Evolutionary conservation across 2,888 invertebrate genomes (phyloP), one percentile per base, ranked within the genome.

Genomic region (Epirrita christyi): DNA sequence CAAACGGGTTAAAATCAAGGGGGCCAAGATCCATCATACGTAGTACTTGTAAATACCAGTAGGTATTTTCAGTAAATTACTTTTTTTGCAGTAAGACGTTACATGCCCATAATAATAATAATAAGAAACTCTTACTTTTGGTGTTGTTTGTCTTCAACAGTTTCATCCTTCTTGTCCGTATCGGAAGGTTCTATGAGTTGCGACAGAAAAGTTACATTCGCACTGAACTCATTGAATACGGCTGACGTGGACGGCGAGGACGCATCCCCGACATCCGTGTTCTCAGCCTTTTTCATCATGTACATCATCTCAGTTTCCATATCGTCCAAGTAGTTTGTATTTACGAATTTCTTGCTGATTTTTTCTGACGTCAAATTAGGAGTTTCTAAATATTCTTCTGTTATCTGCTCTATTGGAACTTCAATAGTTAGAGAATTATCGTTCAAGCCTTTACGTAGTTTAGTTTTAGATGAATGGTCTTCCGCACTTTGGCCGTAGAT

Each of bases 251-350:
- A 76, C 0, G 73, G 69, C 4, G 82, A 80, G 40, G 59, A 62
- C 2, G 46, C 14, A 8, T 48, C 46, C 36, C 46, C 48, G 1
- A 14, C 46, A 10, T 73, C 75, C 28, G 70, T 73, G 13, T 60
- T 71, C 6, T 75, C 69, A 50, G 71, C 70, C 43, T 66, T 64
- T 60, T 78, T 80, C 63, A 67, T 76, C 38, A 80, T 66, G 49
- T 78, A 78, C 80, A 81, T 83, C 59, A 88, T 76, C 70, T 86
- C 85, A 0, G 88, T 85, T 46, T 80, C 83, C 2, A 85, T 70
- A 9, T 88, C 83, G 50, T 89, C 88, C 61, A 88, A 73, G 61
- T 83, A 86, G 59, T 80, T 85, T 45, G 76, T 76, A 52, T 84
- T 78, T n/a, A 76, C 70, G 46, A 76, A 83, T 59, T 86, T 84